These are phyloP conservation scores for Musca vetustissima DNA, from an alignment of 1,140 invertebrate genomes.

Conservation along the genomic window DNA sequence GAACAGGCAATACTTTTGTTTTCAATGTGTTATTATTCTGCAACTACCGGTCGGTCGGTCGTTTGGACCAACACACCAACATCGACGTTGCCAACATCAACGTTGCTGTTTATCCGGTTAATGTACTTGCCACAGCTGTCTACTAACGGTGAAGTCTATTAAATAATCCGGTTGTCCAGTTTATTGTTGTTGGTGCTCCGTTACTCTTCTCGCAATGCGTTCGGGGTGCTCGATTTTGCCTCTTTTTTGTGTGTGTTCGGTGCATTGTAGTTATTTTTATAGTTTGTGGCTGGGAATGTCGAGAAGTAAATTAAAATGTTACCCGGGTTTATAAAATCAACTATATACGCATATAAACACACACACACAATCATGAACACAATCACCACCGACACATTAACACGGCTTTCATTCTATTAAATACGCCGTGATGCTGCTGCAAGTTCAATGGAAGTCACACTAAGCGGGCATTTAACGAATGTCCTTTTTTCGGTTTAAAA, in stretches of 20 bases:
- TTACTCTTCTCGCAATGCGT: not conserved
- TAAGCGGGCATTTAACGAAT: too few species aligned
- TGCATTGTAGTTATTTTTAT: slow-evolving; percentile 10
- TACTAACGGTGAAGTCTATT: slow-evolving; percentile 23
- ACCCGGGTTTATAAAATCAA: slow-evolving; percentile 4
- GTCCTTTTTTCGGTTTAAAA: too few species aligned
- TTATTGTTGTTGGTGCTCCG: slow-evolving; percentile 13
- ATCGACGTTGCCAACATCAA: not conserved
- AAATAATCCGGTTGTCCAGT: slow-evolving; percentile 22
- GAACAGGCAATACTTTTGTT: not conserved
- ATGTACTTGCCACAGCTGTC: slow-evolving; percentile 6
- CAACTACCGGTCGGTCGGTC: not conserved
- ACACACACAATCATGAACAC: not conserved
- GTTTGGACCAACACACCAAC: not conserved
- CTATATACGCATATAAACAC: not conserved
- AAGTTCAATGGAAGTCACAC: too few species aligned
- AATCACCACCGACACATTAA: too few species aligned
- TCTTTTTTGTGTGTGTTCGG: slow-evolving; percentile 26
- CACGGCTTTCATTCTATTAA: too few species aligned
- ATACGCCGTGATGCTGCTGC: too few species aligned
- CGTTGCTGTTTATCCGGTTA: not conserved
- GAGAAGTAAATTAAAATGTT: slow-evolving; percentile 24
- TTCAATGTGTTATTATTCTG: slow-evolving; percentile 5
- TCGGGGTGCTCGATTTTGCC: slow-evolving; percentile 25
- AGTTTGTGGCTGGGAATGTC: slow-evolving; percentile 20